These are phyloP conservation scores for Moxostoma hubbsi DNA, from an alignment of 2,797 vertebrate genomes.

Conservation along the genomic window DNA sequence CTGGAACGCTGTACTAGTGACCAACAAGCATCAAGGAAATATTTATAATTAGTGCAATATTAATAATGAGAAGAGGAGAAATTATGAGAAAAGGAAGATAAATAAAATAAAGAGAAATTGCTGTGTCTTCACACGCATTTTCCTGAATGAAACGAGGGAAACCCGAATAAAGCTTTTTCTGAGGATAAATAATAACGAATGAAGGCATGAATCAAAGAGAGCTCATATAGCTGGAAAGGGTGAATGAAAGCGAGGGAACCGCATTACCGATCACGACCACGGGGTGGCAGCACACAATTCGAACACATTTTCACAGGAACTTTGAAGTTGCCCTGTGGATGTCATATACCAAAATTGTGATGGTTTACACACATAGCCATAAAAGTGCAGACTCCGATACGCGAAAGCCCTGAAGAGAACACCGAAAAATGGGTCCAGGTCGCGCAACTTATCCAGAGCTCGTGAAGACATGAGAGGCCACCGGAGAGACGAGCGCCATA, in stretches of 20 bases:
- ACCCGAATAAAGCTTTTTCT: background rate
- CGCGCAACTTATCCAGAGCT: slow-evolving; percentile 37
- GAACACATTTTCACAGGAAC: slow-evolving; percentile 70
- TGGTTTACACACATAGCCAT: slow-evolving; percentile 68
- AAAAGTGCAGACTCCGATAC: slow-evolving; percentile 66
- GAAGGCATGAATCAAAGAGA: slow-evolving; percentile 49
- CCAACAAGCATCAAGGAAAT: too few species aligned
- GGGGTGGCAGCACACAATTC: slow-evolving; percentile 62
- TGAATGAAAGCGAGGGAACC: slow-evolving; percentile 7
- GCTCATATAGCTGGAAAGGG: slow-evolving; percentile 48
- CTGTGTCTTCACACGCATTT: background rate
- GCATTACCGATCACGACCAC: slow-evolving; percentile 58
- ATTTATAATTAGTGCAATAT: too few species aligned
- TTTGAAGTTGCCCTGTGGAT: slow-evolving; percentile 69
- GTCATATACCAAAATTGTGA: slow-evolving; percentile 77
- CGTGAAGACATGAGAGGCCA: slow-evolving; percentile 63
- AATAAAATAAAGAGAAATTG: background rate
- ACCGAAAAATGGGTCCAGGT: slow-evolving; percentile 55
- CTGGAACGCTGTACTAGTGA: too few species aligned
- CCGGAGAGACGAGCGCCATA: slow-evolving; percentile 57
- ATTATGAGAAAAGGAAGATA: background rate
- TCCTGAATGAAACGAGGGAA: background rate
- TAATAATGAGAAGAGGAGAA: background rate
- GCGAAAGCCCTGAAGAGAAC: slow-evolving; percentile 52
- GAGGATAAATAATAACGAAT: slow-evolving; percentile 61